A percentile compares a stretch with the other conserved stretches of the same genome.
Evolutionary conservation across 1,140 invertebrate genomes (phyloP).

Genomic region (Drosophila santomea): DNA sequence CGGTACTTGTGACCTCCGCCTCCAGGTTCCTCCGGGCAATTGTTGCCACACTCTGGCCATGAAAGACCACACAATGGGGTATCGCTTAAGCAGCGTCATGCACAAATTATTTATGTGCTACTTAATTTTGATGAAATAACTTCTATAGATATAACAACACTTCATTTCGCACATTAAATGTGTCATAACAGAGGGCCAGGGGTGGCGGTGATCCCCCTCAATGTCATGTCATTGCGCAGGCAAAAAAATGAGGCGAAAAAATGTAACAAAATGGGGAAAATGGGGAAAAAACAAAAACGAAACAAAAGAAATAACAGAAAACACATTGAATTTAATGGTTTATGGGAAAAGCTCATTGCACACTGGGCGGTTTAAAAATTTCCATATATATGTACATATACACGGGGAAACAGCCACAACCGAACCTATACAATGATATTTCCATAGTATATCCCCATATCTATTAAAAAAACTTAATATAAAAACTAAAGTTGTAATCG

Average conservation of each 20-base stretch:
- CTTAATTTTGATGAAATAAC: constrained; percentile 82
- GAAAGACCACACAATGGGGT: constrained; percentile 18
- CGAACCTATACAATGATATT: not conserved
- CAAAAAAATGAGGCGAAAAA: constrained; percentile 68
- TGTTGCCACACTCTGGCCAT: constrained; percentile 50
- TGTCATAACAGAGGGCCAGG: constrained; percentile 56
- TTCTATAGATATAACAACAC: constrained; percentile 77
- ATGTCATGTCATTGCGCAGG: constrained; percentile 73
- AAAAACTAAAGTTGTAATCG: not conserved
- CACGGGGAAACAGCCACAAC: not conserved
- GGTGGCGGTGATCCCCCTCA: constrained; percentile 29
- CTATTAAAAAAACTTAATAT: not conserved
- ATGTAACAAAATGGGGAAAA: constrained; percentile 56
- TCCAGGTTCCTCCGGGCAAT: constrained; percentile 27
- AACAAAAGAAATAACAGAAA: constrained; percentile 34
- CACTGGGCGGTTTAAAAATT: constrained; percentile 27
- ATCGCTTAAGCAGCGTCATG: constrained; percentile 37
- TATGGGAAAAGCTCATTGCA: constrained; percentile 60
- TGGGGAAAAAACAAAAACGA: constrained; percentile 46
- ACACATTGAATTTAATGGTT: constrained; percentile 67
- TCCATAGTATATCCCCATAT: too few species aligned
- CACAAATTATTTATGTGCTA: constrained; percentile 74
- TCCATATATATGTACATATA: not conserved
- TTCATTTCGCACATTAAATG: constrained; percentile 81
- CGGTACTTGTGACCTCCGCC: constrained; percentile 11